Base-by-base conservation (phyloP, 2,888 invertebrate species). In the Hofmannophila pseudospretella region DNA sequence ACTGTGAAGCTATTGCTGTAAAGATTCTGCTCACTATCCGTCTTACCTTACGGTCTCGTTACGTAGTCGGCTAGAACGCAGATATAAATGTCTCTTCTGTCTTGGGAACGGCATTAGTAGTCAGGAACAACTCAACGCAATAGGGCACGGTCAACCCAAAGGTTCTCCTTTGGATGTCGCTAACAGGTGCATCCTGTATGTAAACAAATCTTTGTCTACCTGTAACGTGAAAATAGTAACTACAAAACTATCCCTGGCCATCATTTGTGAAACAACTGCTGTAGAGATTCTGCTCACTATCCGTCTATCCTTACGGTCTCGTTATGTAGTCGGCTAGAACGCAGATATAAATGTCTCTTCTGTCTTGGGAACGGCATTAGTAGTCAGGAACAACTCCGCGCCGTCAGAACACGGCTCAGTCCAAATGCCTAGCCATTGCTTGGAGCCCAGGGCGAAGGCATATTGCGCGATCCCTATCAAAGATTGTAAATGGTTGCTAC, bases 261-360 rank as follows among this genome's bases (percentile, higher is more conserved):
- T n/a, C n/a, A n/a, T n/a, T n/a, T n/a, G n/a, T n/a, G n/a, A n/a
- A n/a, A n/a, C n/a, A n/a, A n/a, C n/a, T n/a, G n/a, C n/a, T n/a
- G n/a, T n/a, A n/a, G n/a, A n/a, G n/a, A n/a, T n/a, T n/a, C n/a
- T n/a, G 11, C 27, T 27, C 27, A 10, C 42, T 64, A 49, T 42
- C 39, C 45, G 51, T 12, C 36, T 9, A 28, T 19, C 67, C 46
- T 58, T 52, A 62, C 50, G 45, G 41, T 50, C 43, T 57, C 52
- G 55, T 67, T 66, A 59, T 50, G 56, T 54, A 66, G 67, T 65
- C 58, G 45, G 35, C 45, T 51, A 51, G 51, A 47, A 48, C 47
- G 57, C 51, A 59, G 64, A 72, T 75, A 73, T 72, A 68, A 70
- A 68, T 60, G 71, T 71, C 64, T 49, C 52, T 51, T 54, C 53